Evolutionary conservation across 2,888 invertebrate genomes (phyloP), one percentile per base, ranked within the genome.

Genomic region (Meiosimyza decipiens): DNA sequence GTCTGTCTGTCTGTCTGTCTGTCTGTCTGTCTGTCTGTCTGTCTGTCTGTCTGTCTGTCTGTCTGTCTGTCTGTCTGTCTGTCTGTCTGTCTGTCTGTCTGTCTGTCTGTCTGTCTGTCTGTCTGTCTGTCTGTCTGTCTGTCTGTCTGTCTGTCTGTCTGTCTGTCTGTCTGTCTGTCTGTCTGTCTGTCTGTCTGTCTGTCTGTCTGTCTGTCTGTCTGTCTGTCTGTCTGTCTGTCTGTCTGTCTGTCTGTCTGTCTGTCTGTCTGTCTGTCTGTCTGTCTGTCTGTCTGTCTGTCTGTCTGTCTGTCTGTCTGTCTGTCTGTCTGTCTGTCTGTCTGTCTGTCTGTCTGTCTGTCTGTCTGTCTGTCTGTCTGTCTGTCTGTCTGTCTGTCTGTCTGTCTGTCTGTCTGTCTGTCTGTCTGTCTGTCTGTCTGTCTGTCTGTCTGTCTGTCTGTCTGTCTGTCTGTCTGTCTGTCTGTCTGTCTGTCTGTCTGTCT

Each of bases 1-100:
- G 51, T 51, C 51, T 51, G 51, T 51, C 51, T 51, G 51, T 51
- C 51, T 51, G 51, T 51, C 51, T 51, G 51, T 51, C 51, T 51
- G 51, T 51, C 51, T 51, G 51, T 51, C 51, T 51, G 51, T 51
- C 51, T 51, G 51, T 51, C 51, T 51, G 51, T 51, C 51, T 51
- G 51, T 51, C 51, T 51, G 51, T 51, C 51, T 51, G 51, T 51
- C 51, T 51, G 51, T 51, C 51, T 51, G 51, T 51, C 51, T 51
- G 51, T 51, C 51, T 51, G 51, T 51, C 51, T 51, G 51, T 51
- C 51, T 51, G 51, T 51, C 51, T 51, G 51, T 51, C 51, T 51
- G 51, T 51, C 51, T 51, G 51, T 51, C 51, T 51, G 51, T 51
- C 51, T 51, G 51, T 51, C 51, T 51, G 51, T 51, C 51, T 51